Evolutionary conservation across 1,140 invertebrate genomes (phyloP), one percentile per base, ranked within the genome.

Genomic region (Plutomurus gul): DNA sequence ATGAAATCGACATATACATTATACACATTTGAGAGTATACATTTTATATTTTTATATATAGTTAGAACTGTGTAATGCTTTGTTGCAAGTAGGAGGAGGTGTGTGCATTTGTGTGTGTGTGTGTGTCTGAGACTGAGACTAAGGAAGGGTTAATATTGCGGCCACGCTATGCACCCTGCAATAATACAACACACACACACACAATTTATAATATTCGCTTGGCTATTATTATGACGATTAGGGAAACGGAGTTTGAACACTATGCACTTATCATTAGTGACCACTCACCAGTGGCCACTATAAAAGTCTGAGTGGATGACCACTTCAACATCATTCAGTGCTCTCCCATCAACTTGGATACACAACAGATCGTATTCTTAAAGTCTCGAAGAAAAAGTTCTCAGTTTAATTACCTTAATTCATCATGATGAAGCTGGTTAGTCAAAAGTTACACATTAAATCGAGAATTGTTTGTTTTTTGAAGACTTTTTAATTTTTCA

Each of bases 381-480:
- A 16, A 30, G 22, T 37, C 40, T 47, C 18, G 11, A 27, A 25
- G 13, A 75, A 30, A 22, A 18, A n/a, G 8, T 25, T 43, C 11
- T 8, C 10, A 73, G 27, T 43, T 43, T 43, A 71, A 0, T 13
- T 16, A 11, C 5, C 10, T 60, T 13, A n/a, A 6, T 16, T 46
- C 40, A 49, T 30, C 22, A 75, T 75, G 72, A 43, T 75, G 39
- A 75, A 75, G 43, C 27, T 75, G 72, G 72, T 75, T 40, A 75
- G 72, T 49, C 27, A 33, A 3, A 11, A 22, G n/a, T 7, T 72
- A 39, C 40, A 20, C 27, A 39, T 43, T 11, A 10, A 30, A 3
- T 72, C 18, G 30, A 37, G n/a, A 13, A 39, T 72, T 16, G 4
- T 22, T 1, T 18, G 27, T 13, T 22, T 22, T 30, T 39, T n/a